Conservation (phyloP, 2,888 invertebrate genomes). For the Nycteola revayana region DNA sequence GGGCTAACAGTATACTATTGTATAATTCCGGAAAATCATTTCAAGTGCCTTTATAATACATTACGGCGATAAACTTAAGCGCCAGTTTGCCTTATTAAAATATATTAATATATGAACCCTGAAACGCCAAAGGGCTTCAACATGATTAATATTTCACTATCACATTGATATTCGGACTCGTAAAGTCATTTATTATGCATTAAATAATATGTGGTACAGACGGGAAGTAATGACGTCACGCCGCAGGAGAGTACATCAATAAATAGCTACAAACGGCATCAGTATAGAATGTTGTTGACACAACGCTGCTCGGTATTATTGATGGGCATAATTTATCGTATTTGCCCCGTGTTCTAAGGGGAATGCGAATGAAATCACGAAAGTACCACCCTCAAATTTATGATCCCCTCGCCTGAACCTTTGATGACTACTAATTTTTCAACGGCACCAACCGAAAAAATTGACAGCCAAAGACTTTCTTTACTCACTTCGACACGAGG, state of each 20-base stretch:
- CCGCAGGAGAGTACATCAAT: slow-evolving; percentile 31
- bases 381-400: slow-evolving; percentile 67
- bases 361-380: slow-evolving; percentile 68
- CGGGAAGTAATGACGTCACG: slow-evolving; percentile 40
- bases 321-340: slow-evolving; percentile 75
- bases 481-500: slow-evolving; percentile 36
- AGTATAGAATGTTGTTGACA: slow-evolving; percentile 69
- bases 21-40: no score
- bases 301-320: slow-evolving; percentile 66
- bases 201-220: slow-evolving; percentile 38
- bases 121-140: slow-evolving; percentile 4
- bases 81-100: no score
- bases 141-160: slow-evolving; percentile 33
- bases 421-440: slow-evolving; percentile 73
- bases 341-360: slow-evolving; percentile 62
- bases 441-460: slow-evolving; percentile 46
- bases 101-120: no score
- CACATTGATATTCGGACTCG: slow-evolving; percentile 36
- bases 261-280: slow-evolving; percentile 49
- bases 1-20: no score
- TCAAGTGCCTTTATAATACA: no score
- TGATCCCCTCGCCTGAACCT: slow-evolving; percentile 59
- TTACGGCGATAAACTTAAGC: no score
- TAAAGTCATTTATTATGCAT: slow-evolving; percentile 46
- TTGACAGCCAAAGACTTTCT: slow-evolving; percentile 45